Base-by-base conservation (phyloP, 2,888 invertebrate species). In the Chrysolina oricalcia region DNA sequence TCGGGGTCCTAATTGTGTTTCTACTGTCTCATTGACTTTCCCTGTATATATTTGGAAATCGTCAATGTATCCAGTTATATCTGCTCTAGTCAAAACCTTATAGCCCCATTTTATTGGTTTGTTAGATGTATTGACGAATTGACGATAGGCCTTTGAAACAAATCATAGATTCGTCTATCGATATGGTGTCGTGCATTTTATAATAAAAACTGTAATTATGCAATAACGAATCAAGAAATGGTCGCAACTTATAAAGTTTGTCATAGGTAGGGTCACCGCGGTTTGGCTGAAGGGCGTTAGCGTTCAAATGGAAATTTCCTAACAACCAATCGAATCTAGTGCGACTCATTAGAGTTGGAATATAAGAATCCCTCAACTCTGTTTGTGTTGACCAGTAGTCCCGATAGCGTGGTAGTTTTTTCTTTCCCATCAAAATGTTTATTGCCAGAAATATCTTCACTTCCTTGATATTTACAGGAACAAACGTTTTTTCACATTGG, bases 371-470 rank as follows among this genome's bases (percentile, higher is more conserved):
- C 17, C 50, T 50, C 17, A 50, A 17, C 50, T 50, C 50, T 50
- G 2, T n/a, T 17, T 19, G 50, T n/a, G 50, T 17, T 50, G 50
- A 50, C 21, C 50, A 50, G 17, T 50, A 50, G 50, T 50, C 50
- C 19, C 10, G 50, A 17, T 21, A 50, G 10, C 50, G 19, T 10
- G 50, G 50, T 17, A 50, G 17, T 50, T 50, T 21, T 17, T 50
- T 50, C 6, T 11, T 1, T 2, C 21, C 50, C 50, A 21, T 50
- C 17, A 50, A 46, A 46, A 46, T 46, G 15, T 46, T 46, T 46
- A 46, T 46, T 46, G 46, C 46, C 46, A 46, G 46, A 46, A 46
- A 46, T 46, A 46, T 46, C 46, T 46, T 46, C 46, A 46, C 15
- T 46, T 46, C 46, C 46, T 46, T 46, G 15, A 15, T 15, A 46